Conservation (phyloP, 2,113 vertebrate species). For the Silurus glanis region DNA sequence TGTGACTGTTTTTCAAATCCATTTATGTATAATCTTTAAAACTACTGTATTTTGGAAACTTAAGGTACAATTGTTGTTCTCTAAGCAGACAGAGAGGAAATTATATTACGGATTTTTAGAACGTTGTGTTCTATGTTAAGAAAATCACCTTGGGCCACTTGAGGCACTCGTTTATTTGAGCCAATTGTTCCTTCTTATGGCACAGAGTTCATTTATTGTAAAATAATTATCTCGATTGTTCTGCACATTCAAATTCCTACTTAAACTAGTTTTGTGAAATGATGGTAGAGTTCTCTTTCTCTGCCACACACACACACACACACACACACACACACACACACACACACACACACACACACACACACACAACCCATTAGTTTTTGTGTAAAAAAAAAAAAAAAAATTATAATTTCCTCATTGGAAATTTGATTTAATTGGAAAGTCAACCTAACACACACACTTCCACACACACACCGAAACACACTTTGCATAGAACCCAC, state of each 20-base stretch:
- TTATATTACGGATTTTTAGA: not conserved
- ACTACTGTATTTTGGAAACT: not conserved
- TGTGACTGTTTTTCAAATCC: not conserved
- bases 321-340: not conserved
- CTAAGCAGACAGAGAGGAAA: not conserved
- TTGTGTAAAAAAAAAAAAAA: not conserved
- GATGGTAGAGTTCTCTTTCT: not conserved
- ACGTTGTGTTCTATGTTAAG: not conserved
- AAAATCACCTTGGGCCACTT: not conserved
- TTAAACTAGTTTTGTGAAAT: not conserved
- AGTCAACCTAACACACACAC: not conserved
- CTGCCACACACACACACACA: not conserved
- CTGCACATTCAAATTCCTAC: not conserved
- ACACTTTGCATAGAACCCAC: conserved; percentile 48
- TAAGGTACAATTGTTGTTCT: not conserved
- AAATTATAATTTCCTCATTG: not conserved
- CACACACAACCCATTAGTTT: not conserved
- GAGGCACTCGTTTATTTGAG: not conserved
- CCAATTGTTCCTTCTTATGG: not conserved
- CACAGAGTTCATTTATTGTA: not conserved
- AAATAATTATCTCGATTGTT: not conserved
- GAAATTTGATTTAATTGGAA: no score
- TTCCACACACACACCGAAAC: conserved; percentile 30
- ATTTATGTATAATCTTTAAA: not conserved
- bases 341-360: not conserved